A percentile compares a stretch with the other conserved stretches of the same genome.
Evolutionary conservation across 2,888 invertebrate species (phyloP).

Genomic region (Leucophenga maculata): DNA sequence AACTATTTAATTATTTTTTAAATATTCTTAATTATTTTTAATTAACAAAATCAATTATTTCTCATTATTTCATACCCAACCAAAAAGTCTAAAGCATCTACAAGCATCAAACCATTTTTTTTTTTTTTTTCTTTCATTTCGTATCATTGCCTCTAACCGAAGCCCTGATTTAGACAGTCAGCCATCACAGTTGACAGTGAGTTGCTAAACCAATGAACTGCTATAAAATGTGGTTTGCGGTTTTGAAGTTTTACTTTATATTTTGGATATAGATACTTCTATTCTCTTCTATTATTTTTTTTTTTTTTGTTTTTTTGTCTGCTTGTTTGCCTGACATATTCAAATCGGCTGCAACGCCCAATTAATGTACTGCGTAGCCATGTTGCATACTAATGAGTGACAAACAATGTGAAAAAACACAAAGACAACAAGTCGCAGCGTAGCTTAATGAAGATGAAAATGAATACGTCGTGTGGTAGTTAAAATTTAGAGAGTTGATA

Average conservation of each 20-base stretch:
- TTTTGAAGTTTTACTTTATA: slow-evolving; percentile 26
- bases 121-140: too few species aligned
- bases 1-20: too few species aligned
- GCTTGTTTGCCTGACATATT: slow-evolving; percentile 47
- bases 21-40: too few species aligned
- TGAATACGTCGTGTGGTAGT: not conserved
- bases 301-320: slow-evolving; percentile 26
- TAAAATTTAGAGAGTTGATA: too few species aligned
- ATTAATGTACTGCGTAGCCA: slow-evolving; percentile 63
- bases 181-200: not conserved
- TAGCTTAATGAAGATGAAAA: slow-evolving; percentile 17
- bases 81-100: too few species aligned
- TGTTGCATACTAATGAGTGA: slow-evolving; percentile 64
- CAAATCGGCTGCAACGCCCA: slow-evolving; percentile 68
- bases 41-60: too few species aligned
- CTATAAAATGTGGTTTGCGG: slow-evolving; percentile 42
- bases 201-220: slow-evolving; percentile 24
- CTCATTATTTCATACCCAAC: too few species aligned
- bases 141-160: too few species aligned
- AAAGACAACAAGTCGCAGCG: slow-evolving; percentile 18
- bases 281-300: not conserved
- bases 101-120: too few species aligned
- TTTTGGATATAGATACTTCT: not conserved
- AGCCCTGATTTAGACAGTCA: not conserved
- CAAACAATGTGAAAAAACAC: slow-evolving; percentile 14